phyloP scores from a whole-genome alignment of 2,797 vertebrate species.

The Hemibagrus guttatus region DNA sequence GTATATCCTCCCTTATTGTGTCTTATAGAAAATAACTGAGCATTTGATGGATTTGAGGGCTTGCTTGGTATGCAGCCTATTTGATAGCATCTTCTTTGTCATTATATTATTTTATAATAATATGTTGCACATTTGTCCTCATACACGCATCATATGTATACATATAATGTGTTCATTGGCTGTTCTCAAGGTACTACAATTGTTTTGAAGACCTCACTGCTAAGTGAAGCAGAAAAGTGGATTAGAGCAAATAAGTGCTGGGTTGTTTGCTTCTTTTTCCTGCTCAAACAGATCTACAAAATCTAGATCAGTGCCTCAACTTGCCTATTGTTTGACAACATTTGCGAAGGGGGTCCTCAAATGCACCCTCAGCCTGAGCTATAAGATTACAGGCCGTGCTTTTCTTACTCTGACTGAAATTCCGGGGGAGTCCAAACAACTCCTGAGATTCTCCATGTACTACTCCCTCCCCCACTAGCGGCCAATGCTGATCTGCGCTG shows the following conservation, averaged over 20 bases:
- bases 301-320: constrained; percentile 46
- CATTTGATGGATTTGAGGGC: not conserved
- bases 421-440: constrained; percentile 69
- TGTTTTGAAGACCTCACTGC: constrained; percentile 21
- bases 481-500: constrained; percentile 75
- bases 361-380: constrained; percentile 60
- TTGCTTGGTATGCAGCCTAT: not conserved
- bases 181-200: constrained; percentile 15
- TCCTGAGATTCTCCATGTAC: constrained; percentile 64
- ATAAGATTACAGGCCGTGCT: constrained; percentile 71
- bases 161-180: not conserved
- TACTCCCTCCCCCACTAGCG: constrained; percentile 61
- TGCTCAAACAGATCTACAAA: constrained; percentile 46
- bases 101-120: not conserved
- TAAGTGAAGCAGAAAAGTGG: constrained; percentile 28
- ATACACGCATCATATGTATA: not conserved
- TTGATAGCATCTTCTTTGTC: not conserved
- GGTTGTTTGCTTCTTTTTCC: constrained; percentile 45
- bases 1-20: not conserved
- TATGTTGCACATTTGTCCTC: not conserved
- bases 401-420: constrained; percentile 63
- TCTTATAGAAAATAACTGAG: not conserved
- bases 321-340: constrained; percentile 61
- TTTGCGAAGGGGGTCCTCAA: constrained; percentile 52
- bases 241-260: constrained; percentile 49